Evolutionary conservation across 2,797 vertebrate species (phyloP).

Genomic region (Acipenser transmontanus): DNA sequence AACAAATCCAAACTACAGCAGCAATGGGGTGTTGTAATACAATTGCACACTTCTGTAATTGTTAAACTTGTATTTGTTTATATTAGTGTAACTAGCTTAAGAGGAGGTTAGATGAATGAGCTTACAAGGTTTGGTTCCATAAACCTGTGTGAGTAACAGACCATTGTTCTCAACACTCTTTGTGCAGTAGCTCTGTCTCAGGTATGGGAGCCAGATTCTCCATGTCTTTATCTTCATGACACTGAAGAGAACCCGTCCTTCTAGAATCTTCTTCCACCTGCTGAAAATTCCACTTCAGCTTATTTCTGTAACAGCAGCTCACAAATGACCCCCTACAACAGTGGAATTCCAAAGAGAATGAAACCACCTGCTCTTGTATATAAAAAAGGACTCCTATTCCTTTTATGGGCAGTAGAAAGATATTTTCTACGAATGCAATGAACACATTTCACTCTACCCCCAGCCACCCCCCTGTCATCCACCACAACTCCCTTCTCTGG

Average conservation of each 20-base stretch:
- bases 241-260: background rate
- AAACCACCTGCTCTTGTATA: background rate
- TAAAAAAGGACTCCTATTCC: background rate
- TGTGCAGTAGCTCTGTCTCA: too few relatives aligned
- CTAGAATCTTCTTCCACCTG: background rate
- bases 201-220: constrained; percentile 3
- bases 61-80: too few relatives aligned
- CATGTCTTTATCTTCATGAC: constrained; percentile 11
- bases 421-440: background rate
- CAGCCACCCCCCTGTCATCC: too few relatives aligned
- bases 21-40: too few relatives aligned
- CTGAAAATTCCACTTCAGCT: constrained; percentile 1
- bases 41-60: too few relatives aligned
- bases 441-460: background rate
- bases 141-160: too few relatives aligned
- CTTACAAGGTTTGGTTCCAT: too few relatives aligned
- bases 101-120: too few relatives aligned
- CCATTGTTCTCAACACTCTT: too few relatives aligned
- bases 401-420: background rate
- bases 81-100: too few relatives aligned
- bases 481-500: too few relatives aligned
- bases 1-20: too few relatives aligned
- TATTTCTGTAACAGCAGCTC: background rate
- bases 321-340: background rate
- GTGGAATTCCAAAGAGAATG: background rate